A percentile compares a stretch with the other conserved stretches of the same genome.
Evolutionary conservation across 1,140 invertebrate genomes (phyloP).

Genomic region (Armadillidium nasatum): DNA sequence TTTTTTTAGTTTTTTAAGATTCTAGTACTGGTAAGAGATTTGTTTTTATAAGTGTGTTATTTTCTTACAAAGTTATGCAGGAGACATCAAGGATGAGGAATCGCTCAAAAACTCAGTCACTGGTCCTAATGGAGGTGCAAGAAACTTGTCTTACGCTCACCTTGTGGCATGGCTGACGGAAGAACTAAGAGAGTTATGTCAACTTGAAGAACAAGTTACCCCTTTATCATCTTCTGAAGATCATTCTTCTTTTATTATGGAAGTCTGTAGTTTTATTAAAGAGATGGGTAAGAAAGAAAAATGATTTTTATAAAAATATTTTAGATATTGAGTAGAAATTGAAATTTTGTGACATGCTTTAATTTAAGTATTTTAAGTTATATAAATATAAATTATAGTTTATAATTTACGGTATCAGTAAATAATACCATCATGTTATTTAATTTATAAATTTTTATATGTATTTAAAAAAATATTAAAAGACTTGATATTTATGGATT

Average conservation of each 20-base stretch:
- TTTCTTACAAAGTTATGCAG: slow-evolving; percentile 25
- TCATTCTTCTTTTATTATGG: slow-evolving; percentile 29
- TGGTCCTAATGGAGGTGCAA: slow-evolving; percentile 22
- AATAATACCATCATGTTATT: background rate
- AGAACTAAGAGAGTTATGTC: slow-evolving; percentile 22
- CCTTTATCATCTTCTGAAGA: slow-evolving; percentile 17
- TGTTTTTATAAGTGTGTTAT: no score
- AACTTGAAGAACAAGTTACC: slow-evolving; percentile 29
- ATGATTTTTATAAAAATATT: background rate
- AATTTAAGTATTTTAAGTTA: background rate
- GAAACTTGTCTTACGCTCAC: slow-evolving; percentile 17
- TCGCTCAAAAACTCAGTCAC: background rate
- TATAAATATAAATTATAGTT: no score
- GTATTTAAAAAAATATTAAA: no score
- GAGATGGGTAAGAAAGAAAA: slow-evolving; percentile 26
- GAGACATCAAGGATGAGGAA: slow-evolving; percentile 17
- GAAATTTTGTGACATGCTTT: background rate
- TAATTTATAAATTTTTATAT: background rate
- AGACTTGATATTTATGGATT: no score
- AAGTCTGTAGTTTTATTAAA: slow-evolving; percentile 28
- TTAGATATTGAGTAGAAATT: background rate
- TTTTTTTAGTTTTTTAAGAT: no score
- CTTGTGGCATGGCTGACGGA: slow-evolving; percentile 28
- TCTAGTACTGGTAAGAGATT: no score
- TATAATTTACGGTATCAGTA: background rate